Conservation (phyloP, 2,888 invertebrate genomes). For the Cheilosia urbana region DNA sequence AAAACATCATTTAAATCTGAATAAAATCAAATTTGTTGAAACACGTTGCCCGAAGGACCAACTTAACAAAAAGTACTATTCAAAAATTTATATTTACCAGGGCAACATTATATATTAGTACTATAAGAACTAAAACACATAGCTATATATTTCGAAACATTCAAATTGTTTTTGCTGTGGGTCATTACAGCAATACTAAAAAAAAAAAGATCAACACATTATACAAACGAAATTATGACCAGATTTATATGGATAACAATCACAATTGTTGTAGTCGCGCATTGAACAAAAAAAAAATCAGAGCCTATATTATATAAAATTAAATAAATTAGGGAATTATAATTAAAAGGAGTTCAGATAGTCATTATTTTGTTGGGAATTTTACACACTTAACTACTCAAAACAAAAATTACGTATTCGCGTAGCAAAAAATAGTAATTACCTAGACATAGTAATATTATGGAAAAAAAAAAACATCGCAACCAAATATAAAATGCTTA, state of each 20-base stretch:
- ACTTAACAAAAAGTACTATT: slow-evolving; percentile 3
- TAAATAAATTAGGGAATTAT: slow-evolving; percentile 67
- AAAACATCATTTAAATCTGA: slow-evolving; percentile 29
- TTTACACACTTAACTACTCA: slow-evolving; percentile 49
- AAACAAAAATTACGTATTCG: slow-evolving; percentile 14
- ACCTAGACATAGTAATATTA: background rate
- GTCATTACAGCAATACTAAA: slow-evolving; percentile 53
- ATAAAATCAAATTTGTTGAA: slow-evolving; percentile 16
- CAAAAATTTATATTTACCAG: no score
- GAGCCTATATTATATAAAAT: slow-evolving; percentile 11
- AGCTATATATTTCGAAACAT: background rate
- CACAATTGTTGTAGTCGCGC: slow-evolving; percentile 56
- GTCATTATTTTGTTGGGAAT: slow-evolving; percentile 67
- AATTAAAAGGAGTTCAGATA: slow-evolving; percentile 46
- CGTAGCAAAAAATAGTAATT: slow-evolving; percentile 30
- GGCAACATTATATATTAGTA: no score
- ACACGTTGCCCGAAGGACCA: slow-evolving; percentile 62
- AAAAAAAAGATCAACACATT: slow-evolving; percentile 14
- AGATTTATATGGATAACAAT: slow-evolving; percentile 53
- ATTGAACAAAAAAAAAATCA: slow-evolving; percentile 46
- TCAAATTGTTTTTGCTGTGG: slow-evolving; percentile 23
- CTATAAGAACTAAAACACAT: no score
- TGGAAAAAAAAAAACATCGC: slow-evolving; percentile 18
- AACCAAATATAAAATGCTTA: slow-evolving; percentile 59
- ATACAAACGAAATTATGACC: slow-evolving; percentile 26